These are phyloP conservation scores for Ips nitidus DNA, from an alignment of 1,140 invertebrate genomes.

Conservation along the genomic window DNA sequence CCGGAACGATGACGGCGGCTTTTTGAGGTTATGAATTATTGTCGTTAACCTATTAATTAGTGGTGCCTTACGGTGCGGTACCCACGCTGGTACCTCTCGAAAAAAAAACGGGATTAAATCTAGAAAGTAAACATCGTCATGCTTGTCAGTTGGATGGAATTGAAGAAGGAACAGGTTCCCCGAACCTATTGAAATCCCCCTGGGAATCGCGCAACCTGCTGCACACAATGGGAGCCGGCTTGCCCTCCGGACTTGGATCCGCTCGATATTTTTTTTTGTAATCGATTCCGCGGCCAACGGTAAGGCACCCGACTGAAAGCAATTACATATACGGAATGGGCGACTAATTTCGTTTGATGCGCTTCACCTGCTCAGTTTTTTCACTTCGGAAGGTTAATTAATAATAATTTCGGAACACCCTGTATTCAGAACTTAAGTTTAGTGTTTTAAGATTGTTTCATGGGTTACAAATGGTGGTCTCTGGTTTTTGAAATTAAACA, in stretches of 20 bases:
- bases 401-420: neutral
- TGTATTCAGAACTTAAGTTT: no score
- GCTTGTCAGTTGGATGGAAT: no score
- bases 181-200: neutral
- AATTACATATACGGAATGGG: constrained; percentile 21
- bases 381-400: neutral
- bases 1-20: no score
- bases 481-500: no score
- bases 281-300: constrained; percentile 23
- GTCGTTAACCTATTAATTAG: no score
- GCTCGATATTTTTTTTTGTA: neutral
- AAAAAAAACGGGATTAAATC: neutral
- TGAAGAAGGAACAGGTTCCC: no score
- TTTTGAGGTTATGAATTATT: no score
- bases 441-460: no score
- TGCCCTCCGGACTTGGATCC: neutral
- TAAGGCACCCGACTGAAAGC: constrained; percentile 28
- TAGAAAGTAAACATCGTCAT: neutral
- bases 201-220: neutral
- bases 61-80: no score
- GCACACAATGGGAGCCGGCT: neutral
- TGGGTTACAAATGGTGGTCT: no score
- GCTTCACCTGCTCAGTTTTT: neutral
- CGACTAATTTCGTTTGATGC: constrained; percentile 13
- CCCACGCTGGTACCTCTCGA: no score